A percentile compares a stretch with the other conserved stretches of the same genome.
phyloP scores from a whole-genome alignment of 2,888 invertebrate species.

The Sphecodes monilicornis region DNA sequence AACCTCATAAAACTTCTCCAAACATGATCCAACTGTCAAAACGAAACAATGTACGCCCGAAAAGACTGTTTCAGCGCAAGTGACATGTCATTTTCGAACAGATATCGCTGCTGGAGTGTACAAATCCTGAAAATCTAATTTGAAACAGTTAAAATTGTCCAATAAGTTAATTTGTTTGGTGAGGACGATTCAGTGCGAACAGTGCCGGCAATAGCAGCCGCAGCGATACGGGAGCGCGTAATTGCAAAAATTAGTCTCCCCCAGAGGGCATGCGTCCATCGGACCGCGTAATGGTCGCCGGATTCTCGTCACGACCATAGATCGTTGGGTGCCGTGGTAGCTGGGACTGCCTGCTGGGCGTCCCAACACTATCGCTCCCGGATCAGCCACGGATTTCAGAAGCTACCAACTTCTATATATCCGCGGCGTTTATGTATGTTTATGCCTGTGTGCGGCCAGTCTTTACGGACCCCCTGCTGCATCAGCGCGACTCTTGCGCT shows the following conservation, averaged over 20 bases:
- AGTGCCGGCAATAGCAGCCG: not conserved
- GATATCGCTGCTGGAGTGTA: too few species aligned
- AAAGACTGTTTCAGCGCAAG: too few species aligned
- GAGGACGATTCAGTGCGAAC: not conserved
- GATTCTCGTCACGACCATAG: constrained; percentile 79
- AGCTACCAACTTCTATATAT: constrained; percentile 81
- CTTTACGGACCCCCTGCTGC: constrained; percentile 81
- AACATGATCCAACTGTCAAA: too few species aligned
- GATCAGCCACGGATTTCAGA: constrained; percentile 83
- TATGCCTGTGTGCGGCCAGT: constrained; percentile 79
- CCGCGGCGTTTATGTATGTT: constrained; percentile 76
- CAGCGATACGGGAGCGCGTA: constrained; percentile 11
- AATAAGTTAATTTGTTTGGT: not conserved
- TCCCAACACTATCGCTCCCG: constrained; percentile 81
- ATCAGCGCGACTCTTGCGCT: constrained; percentile 58
- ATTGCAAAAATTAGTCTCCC: constrained; percentile 60
- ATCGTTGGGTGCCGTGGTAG: constrained; percentile 77
- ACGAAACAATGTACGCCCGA: too few species aligned
- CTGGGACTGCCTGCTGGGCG: constrained; percentile 79
- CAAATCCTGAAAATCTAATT: not conserved
- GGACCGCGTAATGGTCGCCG: constrained; percentile 70
- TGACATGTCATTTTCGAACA: too few species aligned
- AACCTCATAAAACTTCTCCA: too few species aligned
- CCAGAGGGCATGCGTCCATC: constrained; percentile 52
- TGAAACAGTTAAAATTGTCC: not conserved